Evolutionary conservation across 2,113 vertebrate genomes (phyloP), one percentile per base, ranked within the genome.

Genomic region (Poecile atricapillus): DNA sequence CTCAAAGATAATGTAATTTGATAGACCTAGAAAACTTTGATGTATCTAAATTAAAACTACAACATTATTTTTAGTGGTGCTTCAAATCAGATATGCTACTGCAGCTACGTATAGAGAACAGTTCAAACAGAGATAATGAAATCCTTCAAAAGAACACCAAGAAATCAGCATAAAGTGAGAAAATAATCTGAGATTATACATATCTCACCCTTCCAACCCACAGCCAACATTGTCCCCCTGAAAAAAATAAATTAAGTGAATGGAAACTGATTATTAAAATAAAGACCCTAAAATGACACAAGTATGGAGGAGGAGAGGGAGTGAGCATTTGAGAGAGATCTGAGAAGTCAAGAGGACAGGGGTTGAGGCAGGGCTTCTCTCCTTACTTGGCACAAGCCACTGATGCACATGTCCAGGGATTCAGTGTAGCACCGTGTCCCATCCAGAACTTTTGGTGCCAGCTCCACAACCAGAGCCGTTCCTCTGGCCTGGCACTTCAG

Each of bases 361-460:
- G 1, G 1, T 44, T 28, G 79, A 46, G 13, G 44, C 37, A 88
- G 35, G 30, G 46, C 52, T 47, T 82, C 39, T 90, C 30, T 79
- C 74, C 98, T 98, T 97, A 99, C 99, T 98, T 99, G 99, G 77
- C 99, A 99, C 68, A 98, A 96, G 53, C 99, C 99, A 49, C 98
- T 99, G 98, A 99, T 99, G 95, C 99, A 99, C 99, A 99, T 99
- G 94, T 99, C 99, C 97, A 99, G 93, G 23, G 99, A 99, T 95
- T 99, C 99, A 7, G 99, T 99, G 95, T 99, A 99, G 96, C 99
- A 99, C 11, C 99, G 98, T 1, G 99, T 99, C 27, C 99, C 99
- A 49, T 99, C 99, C 89, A 99, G 97, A 85, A 99, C 99, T 83
- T 99, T 99, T 4, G 99, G 99, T 1, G 99, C 99, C 81, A 99